Evolutionary conservation across 2,797 vertebrate genomes (phyloP).

Genomic region (Ceryle rudis): DNA sequence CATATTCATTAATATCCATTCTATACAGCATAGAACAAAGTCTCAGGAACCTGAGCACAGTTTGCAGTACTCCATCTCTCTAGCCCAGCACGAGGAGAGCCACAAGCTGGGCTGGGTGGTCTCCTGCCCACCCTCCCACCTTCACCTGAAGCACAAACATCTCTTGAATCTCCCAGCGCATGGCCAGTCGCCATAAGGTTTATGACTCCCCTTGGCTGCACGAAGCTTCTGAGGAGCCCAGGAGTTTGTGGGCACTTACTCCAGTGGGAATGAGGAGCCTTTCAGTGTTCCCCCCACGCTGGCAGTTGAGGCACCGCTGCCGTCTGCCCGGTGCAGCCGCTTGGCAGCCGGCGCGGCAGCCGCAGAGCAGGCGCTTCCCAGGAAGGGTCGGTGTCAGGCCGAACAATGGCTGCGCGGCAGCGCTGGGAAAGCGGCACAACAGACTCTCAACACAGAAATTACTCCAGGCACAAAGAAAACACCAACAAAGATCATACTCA

Average conservation of each 20-base stretch:
- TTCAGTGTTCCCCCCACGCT: rapidly evolving
- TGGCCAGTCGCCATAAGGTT: not conserved
- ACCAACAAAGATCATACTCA: slow-evolving; percentile 60
- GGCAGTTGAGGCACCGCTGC: rapidly evolving
- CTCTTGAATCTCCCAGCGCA: not conserved
- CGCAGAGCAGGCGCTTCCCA: not conserved
- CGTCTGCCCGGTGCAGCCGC: rapidly evolving
- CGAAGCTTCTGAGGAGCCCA: rapidly evolving
- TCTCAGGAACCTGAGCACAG: not conserved
- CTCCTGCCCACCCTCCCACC: not conserved
- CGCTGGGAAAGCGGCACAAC: not conserved
- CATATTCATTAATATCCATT: not conserved
- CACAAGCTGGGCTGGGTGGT: rapidly evolving
- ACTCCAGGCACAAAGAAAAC: slow-evolving; percentile 70
- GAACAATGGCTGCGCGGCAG: not conserved
- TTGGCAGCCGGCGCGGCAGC: not conserved
- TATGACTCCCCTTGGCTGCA: not conserved
- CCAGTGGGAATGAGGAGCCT: rapidly evolving
- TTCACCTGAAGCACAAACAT: not conserved
- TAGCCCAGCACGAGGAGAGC: not conserved
- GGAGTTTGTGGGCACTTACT: not conserved
- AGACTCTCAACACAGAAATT: slow-evolving; percentile 47
- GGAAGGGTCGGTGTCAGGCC: not conserved
- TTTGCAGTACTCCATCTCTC: not conserved
- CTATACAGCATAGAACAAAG: rapidly evolving